Evolutionary conservation across 2,888 invertebrate genomes (phyloP).

Genomic region (Acleris laterana): DNA sequence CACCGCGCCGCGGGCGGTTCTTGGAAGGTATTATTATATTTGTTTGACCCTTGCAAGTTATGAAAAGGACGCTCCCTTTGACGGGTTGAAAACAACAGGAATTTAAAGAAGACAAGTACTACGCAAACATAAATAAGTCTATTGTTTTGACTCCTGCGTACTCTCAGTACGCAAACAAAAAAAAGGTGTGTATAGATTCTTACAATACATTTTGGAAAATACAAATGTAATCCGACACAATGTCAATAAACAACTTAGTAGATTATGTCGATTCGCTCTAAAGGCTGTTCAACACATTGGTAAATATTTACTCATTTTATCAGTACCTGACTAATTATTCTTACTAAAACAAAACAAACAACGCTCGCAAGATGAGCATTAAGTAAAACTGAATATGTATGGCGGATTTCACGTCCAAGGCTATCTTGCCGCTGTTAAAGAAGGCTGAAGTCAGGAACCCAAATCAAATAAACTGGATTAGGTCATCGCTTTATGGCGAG

Average conservation of each 20-base stretch:
- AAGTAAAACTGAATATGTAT: slow-evolving; percentile 26
- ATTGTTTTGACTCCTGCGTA: too few species aligned
- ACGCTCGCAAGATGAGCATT: neutral
- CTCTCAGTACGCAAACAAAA: too few species aligned
- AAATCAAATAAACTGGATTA: slow-evolving; percentile 83
- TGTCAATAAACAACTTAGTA: too few species aligned
- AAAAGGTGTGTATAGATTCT: too few species aligned
- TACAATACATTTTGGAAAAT: too few species aligned
- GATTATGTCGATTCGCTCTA: too few species aligned
- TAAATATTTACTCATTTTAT: too few species aligned
- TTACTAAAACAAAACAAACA: neutral
- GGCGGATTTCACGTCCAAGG: slow-evolving; percentile 50
- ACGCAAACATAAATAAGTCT: too few species aligned
- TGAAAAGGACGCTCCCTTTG: slow-evolving; percentile 6
- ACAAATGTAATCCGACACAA: too few species aligned
- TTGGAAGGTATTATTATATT: slow-evolving; percentile 19
- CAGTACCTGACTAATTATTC: too few species aligned
- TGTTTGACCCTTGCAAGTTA: slow-evolving; percentile 5
- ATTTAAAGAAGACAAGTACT: too few species aligned
- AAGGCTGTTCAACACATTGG: too few species aligned
- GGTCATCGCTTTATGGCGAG: slow-evolving; percentile 81
- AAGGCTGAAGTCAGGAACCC: slow-evolving; percentile 72
- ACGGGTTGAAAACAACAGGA: neutral
- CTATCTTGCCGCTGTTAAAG: slow-evolving; percentile 71
- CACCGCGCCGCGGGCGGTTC: slow-evolving; percentile 8